Evolutionary conservation across 2,113 vertebrate species (phyloP).

Genomic region (Meleagris gallopavo): DNA sequence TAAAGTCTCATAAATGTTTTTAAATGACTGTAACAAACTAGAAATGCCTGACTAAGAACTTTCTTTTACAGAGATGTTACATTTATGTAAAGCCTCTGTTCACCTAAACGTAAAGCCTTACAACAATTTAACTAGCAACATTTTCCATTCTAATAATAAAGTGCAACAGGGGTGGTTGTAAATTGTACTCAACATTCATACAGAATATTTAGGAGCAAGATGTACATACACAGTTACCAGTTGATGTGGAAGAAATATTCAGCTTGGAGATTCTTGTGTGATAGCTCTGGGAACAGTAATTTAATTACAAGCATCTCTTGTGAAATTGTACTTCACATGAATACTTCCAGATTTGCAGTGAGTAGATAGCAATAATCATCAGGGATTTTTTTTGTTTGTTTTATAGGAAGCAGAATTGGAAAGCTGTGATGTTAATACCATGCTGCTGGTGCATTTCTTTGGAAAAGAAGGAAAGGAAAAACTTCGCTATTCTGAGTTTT

Average conservation of each 20-base stretch:
- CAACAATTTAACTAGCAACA: background rate
- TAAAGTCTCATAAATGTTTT: background rate
- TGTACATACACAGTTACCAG: background rate
- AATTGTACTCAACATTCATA: background rate
- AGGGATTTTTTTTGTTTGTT: background rate
- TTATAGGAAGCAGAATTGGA: constrained; percentile 73
- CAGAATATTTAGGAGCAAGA: background rate
- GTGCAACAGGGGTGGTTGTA: background rate
- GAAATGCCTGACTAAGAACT: background rate
- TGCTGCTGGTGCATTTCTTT: constrained; percentile 92
- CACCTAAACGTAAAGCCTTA: background rate
- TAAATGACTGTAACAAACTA: background rate
- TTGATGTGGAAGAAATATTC: background rate
- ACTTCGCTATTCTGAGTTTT: constrained; percentile 89
- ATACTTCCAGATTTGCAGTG: background rate
- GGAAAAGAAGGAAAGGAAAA: constrained; percentile 89
- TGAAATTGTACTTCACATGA: background rate
- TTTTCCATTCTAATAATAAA: background rate
- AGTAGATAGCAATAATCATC: background rate
- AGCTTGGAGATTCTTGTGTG: background rate
- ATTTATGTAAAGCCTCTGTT: background rate
- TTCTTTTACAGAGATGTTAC: background rate
- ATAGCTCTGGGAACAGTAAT: background rate
- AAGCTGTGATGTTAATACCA: constrained; percentile 81
- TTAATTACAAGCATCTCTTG: background rate